phyloP scores from a whole-genome alignment of 2,888 invertebrate genomes.

The Fragum whitleyi region DNA sequence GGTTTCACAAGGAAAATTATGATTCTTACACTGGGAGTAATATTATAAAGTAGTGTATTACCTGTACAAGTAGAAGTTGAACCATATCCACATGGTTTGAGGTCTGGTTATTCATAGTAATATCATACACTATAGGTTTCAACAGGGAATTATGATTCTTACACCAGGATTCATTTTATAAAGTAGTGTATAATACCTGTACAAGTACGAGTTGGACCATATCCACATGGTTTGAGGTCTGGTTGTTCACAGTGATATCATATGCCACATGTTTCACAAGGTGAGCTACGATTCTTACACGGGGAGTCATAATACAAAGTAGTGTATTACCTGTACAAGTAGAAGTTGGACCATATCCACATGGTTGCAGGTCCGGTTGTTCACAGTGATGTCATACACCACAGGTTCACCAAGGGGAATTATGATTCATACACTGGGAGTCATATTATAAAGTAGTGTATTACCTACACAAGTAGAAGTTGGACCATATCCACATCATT shows the following conservation, averaged over 20 bases:
- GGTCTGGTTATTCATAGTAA: slow-evolving; percentile 93
- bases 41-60: too few species aligned
- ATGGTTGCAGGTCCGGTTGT: slow-evolving; percentile 94
- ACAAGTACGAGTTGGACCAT: slow-evolving; percentile 94
- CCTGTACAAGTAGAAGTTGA: slow-evolving; percentile 94
- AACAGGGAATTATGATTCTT: too few species aligned
- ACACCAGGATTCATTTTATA: too few species aligned
- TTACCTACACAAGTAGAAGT: slow-evolving; percentile 93
- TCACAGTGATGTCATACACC: slow-evolving; percentile 92
- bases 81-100: slow-evolving; percentile 93
- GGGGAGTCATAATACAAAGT: too few species aligned
- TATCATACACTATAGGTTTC: slow-evolving; percentile 95
- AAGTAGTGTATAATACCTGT: too few species aligned
- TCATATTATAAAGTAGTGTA: too few species aligned
- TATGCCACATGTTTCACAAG: slow-evolving; percentile 96
- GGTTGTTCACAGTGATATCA: slow-evolving; percentile 93
- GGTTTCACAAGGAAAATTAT: slow-evolving; percentile 97
- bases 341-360: slow-evolving; percentile 94
- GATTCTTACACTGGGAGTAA: too few species aligned
- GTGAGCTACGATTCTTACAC: too few species aligned
- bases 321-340: slow-evolving; percentile 91
- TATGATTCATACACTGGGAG: too few species aligned
- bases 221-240: slow-evolving; percentile 93
- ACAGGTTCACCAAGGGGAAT: slow-evolving; percentile 97
- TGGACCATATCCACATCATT: slow-evolving; percentile 93